A percentile compares a stretch with the other conserved stretches of the same genome.
These are phyloP conservation scores for Seira ritae DNA, from an alignment of 2,888 invertebrate species.

Conservation along the genomic window DNA sequence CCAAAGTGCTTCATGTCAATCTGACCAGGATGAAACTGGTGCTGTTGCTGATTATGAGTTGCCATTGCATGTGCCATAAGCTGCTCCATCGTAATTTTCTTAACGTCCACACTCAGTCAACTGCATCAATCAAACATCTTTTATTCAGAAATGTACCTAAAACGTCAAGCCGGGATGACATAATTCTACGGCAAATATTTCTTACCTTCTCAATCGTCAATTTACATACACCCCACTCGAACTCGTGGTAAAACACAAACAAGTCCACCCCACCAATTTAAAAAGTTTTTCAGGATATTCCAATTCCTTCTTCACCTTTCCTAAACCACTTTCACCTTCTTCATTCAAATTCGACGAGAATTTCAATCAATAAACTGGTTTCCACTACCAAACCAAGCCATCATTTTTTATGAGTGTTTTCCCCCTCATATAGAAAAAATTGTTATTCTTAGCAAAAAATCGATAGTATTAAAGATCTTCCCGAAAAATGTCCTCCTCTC, in stretches of 20 bases:
- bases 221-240: too few relatives aligned
- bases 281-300: too few relatives aligned
- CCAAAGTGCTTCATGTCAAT: conserved; percentile 47
- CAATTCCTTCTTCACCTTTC: too few relatives aligned
- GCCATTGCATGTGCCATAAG: conserved; percentile 54
- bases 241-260: background rate
- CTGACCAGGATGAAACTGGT: conserved; percentile 51
- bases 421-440: conserved; percentile 39
- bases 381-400: background rate
- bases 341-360: background rate
- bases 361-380: background rate
- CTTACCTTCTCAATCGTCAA: conserved; percentile 1
- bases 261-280: background rate
- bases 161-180: too few relatives aligned
- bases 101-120: background rate
- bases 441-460: conserved; percentile 41
- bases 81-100: conserved; percentile 40
- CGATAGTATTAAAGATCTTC: conserved; percentile 17
- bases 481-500: background rate
- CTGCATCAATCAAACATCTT: background rate
- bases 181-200: too few relatives aligned
- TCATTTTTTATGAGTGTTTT: conserved; percentile 35
- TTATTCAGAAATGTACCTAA: too few relatives aligned
- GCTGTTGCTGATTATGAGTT: conserved; percentile 47
- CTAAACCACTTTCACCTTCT: background rate